Conservation (phyloP, 1,140 invertebrate genomes). For the Pteromalus puparum region DNA sequence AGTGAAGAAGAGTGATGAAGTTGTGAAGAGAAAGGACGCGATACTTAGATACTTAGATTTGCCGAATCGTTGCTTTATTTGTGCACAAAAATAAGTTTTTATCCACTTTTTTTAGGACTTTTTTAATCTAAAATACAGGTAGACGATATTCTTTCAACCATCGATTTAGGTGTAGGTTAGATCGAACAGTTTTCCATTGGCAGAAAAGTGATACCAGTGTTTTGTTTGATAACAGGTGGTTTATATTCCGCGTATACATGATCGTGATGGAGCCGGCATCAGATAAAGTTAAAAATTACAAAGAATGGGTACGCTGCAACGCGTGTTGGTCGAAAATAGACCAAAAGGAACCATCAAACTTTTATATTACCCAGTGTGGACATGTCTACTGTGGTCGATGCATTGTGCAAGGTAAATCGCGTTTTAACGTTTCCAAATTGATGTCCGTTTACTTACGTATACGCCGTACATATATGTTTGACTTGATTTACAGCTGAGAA, state of each 20-base stretch:
- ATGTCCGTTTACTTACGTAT: too few relatives aligned
- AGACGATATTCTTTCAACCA: too few relatives aligned
- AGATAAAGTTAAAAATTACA: background rate
- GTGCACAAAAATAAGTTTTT: too few relatives aligned
- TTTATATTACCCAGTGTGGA: background rate
- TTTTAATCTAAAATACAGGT: too few relatives aligned
- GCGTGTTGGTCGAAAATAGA: background rate
- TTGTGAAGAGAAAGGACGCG: too few relatives aligned
- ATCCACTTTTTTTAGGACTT: too few relatives aligned
- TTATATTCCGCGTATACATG: background rate
- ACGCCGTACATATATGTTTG: background rate
- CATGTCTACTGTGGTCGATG: background rate
- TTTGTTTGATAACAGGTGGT: background rate
- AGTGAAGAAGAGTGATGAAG: too few relatives aligned
- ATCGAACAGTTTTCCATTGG: background rate
- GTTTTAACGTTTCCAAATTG: too few relatives aligned
- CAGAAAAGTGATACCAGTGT: background rate
- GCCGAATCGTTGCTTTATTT: too few relatives aligned
- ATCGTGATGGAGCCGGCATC: background rate
- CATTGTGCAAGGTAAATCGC: background rate
- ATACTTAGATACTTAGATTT: too few relatives aligned
- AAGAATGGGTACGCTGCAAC: background rate
- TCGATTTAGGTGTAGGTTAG: background rate
- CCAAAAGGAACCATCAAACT: background rate
- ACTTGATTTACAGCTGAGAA: background rate